Percentiles rank a stretch among this genome's conserved stretches.
These are phyloP conservation scores for Prosapia bicincta DNA, from an alignment of 2,888 invertebrate genomes.

Conservation along the genomic window DNA sequence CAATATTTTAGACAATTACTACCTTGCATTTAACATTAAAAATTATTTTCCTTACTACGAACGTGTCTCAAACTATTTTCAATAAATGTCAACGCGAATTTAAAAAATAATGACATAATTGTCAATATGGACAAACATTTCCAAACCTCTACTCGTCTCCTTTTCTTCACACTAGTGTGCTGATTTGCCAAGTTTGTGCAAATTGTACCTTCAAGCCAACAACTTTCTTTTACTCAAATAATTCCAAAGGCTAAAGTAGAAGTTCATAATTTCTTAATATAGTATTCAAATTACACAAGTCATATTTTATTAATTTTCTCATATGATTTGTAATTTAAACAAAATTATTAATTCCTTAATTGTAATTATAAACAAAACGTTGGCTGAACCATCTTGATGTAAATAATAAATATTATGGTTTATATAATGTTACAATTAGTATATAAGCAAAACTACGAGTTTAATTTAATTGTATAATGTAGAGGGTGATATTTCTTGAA, in stretches of 20 bases:
- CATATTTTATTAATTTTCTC: not conserved
- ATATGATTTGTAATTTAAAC: not conserved
- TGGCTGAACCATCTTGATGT: too few species aligned
- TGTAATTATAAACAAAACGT: too few species aligned
- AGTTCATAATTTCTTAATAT: not conserved
- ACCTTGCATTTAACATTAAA: not conserved
- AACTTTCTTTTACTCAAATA: too few species aligned
- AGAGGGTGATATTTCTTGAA: too few species aligned
- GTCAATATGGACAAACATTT: not conserved
- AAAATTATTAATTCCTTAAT: too few species aligned
- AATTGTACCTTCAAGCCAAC: too few species aligned
- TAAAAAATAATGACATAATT: not conserved
- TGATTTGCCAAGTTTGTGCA: not conserved
- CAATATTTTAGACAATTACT: not conserved
- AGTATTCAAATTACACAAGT: not conserved
- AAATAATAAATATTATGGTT: too few species aligned
- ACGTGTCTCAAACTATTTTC: not conserved
- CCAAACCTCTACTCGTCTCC: not conserved
- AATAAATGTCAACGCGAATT: not conserved
- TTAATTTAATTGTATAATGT: too few species aligned
- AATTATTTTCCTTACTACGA: not conserved
- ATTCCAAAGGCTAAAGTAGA: too few species aligned
- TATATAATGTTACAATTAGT: too few species aligned
- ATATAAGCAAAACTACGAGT: too few species aligned
- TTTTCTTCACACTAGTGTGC: not conserved